Conservation (phyloP, 2,888 invertebrate species). For the Clitarchus hookeri region DNA sequence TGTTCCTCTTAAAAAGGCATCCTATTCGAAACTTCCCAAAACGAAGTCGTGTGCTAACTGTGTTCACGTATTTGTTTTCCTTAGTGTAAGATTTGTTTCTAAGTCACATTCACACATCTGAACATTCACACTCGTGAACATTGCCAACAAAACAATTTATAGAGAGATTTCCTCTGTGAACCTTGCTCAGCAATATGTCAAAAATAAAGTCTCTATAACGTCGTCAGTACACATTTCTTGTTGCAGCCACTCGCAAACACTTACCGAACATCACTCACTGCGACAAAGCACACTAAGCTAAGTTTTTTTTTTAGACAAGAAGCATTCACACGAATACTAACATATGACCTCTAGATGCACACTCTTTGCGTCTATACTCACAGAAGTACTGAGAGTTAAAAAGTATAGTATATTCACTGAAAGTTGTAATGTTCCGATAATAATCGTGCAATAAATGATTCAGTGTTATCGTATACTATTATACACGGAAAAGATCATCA, state of each 20-base stretch:
- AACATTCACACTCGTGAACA: conserved; percentile 30
- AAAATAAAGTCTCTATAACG: conserved; percentile 39
- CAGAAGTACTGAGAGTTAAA: not conserved
- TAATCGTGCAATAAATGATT: not conserved
- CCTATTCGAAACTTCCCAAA: conserved; percentile 26
- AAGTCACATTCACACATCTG: conserved; percentile 19
- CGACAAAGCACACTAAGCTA: conserved; percentile 10
- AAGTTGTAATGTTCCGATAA: not conserved
- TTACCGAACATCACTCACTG: not conserved
- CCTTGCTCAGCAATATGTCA: conserved; percentile 34
- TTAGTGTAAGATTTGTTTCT: not conserved
- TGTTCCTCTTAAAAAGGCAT: not conserved
- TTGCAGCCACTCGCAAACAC: not conserved
- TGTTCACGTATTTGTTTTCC: not conserved
- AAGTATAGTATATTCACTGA: conserved; percentile 6
- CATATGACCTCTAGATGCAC: not conserved
- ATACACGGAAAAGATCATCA: not conserved
- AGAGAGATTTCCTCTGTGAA: conserved; percentile 28
- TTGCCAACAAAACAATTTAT: conserved; percentile 30
- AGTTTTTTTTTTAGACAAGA: not conserved
- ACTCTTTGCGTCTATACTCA: not conserved
- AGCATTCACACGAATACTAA: not conserved
- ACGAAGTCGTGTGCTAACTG: conserved; percentile 19
- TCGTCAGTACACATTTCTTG: conserved; percentile 26
- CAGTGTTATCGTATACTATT: not conserved